Evolutionary conservation across 30 jellyfish, hydroid and myxozoan species (phyloP).

Genomic region (Calvadosia cruxmelitensis): DNA sequence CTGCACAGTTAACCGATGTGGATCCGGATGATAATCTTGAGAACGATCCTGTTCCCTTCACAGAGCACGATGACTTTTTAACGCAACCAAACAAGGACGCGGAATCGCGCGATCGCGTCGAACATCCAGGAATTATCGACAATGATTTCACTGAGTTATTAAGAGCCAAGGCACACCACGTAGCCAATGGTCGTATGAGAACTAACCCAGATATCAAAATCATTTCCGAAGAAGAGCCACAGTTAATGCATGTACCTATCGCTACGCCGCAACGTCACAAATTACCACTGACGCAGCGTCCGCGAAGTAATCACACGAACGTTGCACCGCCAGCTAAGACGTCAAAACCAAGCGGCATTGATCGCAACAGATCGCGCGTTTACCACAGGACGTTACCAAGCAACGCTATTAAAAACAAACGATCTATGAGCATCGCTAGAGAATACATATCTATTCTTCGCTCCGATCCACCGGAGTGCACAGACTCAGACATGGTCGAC

Average conservation of each 20-base stretch:
- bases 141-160: background rate
- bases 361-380: background rate
- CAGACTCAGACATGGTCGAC: constrained; percentile 69
- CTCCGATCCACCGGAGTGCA: constrained; percentile 99
- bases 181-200: background rate
- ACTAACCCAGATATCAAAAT: background rate
- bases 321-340: background rate
- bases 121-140: background rate
- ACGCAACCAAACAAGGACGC: background rate
- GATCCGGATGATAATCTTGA: background rate
- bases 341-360: no score
- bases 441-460: constrained; percentile 88
- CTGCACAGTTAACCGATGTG: background rate
- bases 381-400: background rate
- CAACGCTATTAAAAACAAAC: constrained; percentile 26
- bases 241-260: background rate
- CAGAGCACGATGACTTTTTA: background rate
- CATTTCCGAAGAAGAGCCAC: background rate
- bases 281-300: background rate
- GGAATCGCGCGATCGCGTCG: background rate
- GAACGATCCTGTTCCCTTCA: background rate
- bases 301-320: background rate
- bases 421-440: constrained; percentile 86
- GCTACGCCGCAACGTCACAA: background rate
- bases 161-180: no score